Base-by-base conservation (phyloP, 2,888 invertebrate species). In the Dastarcus helophoroides region DNA sequence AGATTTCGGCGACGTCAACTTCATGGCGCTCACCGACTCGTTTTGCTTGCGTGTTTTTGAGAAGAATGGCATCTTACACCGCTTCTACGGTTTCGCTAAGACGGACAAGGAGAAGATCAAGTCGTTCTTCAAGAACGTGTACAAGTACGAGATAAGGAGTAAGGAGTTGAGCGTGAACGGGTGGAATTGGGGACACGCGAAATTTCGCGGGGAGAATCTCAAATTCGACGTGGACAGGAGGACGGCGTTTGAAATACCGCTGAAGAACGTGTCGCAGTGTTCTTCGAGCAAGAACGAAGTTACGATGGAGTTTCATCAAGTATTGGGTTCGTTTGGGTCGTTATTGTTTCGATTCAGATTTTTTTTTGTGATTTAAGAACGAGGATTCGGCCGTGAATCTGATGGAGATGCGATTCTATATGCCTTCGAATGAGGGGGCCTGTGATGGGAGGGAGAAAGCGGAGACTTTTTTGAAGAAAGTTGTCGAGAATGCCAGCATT, bases 191-290 rank as follows among this genome's bases (percentile, higher is more conserved):
- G 19, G 19, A 6, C 19, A 17, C 6, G n/a, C 19, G 6, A 17
- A 17, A 17, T 17, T 17, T 17, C 6, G n/a, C 6, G 19, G 19
- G n/a, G 6, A 6, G 6, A 17, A 6, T n/a, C 19, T 17, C 19
- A 6, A 17, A n/a, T 17, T 17, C 19, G n/a, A 17, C 19, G 19
- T 17, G 19, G n/a, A 17, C 19, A 17, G n/a, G n/a, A 6, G 19
- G 6, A 17, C 6, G 6, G n/a, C 19, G 6, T 17, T 17, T n/a
- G 19, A 17, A 17, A 17, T 17, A 7, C 19, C 19, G 6, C 19
- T 17, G n/a, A n/a, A 17, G n/a, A 17, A 17, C n/a, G 19, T 17
- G n/a, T 17, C 19, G n/a, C 19, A 17, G 19, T 17, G 19, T n/a
- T 6, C n/a, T n/a, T 7, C 19, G 6, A 17, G 19, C n/a, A 17